Evolutionary conservation across 35 echinoderm and acorn worm species (phyloP), one percentile per base, ranked within the genome.

Genomic region (Lytechinus pictus): DNA sequence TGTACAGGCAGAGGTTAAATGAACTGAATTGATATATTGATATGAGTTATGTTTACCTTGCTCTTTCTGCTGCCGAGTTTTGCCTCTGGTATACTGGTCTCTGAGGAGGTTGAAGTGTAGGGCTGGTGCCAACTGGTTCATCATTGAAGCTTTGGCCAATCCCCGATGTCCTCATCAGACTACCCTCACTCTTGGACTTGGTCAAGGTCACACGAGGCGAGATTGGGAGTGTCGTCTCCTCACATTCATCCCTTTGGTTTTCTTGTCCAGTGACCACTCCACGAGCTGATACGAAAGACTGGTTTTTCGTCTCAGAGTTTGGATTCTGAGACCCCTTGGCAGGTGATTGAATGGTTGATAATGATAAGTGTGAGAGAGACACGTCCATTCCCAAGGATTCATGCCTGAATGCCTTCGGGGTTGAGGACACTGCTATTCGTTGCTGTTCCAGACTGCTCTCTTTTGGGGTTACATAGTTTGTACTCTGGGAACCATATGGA

Each of bases 341-440:
- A 52, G 96, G 96, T 28, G 96, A 96, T 55, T 96, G 93, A 52
- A 93, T 93, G 86, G 61, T 57, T 28, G 86, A 94, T 6, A 33
- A 54, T 24, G 71, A 91, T 28, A 95, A 87, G 52, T 91, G 52
- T 24, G 57, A 44, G 24, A 95, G 27, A 91, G 86, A 91, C 53
- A 53, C 51, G 19, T 95, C 57, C 86, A 52, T 95, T 3, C 94
- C 94, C 10, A 96, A 93, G 19, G 96, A 96, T 91, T 96, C 96
- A 54, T 96, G 94, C 27, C 21, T 94, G 54, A 96, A 96, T 28
- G 93, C 96, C 87, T 90, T 96, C 28, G 95, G 95, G n/a, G 57
- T 95, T n/a, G 93, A 90, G 10, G 92, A 55, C 57, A 57, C 53
- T 57, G 92, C 92, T 57, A 24, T 79, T 27, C 10, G 92, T 55